Evolutionary conservation across 2,113 vertebrate species (phyloP).

Genomic region (mouse (Mus musculus)): GRCm39 chr12:83923501-83924000

Average conservation of each 20-base stretch:
- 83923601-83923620: conserved; percentile 52
- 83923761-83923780: neutral
- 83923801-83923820: neutral
- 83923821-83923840: too few species aligned
- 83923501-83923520: conserved; percentile 32
- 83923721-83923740: neutral
- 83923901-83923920: conserved; percentile 50
- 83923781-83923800: neutral
- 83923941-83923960: neutral
- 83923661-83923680: neutral
- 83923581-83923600: conserved; percentile 73
- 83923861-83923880: neutral
- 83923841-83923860: neutral
- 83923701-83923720: neutral
- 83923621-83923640: conserved; percentile 46
- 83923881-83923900: neutral
- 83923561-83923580: conserved; percentile 62
- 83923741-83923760: neutral
- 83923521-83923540: conserved; percentile 8
- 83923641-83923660: conserved; percentile 7
- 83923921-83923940: conserved; percentile 24
- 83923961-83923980: neutral
- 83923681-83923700: neutral
- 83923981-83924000: neutral
- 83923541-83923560: conserved; percentile 44